A percentile compares a stretch with the other conserved stretches of the same genome.
phyloP scores from a whole-genome alignment of 2,797 vertebrate species.

The Pelochelys cantorii region DNA sequence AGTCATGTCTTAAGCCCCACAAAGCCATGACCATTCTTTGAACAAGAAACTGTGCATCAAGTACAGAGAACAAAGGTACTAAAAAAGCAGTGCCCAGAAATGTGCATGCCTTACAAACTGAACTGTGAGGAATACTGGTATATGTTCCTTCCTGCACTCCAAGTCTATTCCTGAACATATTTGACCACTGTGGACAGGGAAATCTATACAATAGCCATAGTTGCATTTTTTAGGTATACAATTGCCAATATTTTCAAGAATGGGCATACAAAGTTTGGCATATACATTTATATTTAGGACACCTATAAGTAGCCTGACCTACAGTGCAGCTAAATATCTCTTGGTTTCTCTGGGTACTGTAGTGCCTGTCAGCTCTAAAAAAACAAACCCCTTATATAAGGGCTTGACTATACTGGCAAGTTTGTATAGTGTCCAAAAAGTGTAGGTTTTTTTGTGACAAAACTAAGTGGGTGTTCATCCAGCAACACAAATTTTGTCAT shows the following conservation, averaged over 20 bases:
- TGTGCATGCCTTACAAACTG: background rate
- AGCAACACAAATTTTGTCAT: too few species aligned
- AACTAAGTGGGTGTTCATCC: too few species aligned
- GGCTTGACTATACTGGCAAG: too few species aligned
- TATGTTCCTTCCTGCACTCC: background rate
- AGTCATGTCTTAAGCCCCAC: background rate
- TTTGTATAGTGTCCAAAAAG: too few species aligned
- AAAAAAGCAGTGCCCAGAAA: background rate
- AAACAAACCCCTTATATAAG: background rate
- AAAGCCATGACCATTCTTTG: background rate
- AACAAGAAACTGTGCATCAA: background rate
- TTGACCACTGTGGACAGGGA: background rate
- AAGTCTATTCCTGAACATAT: background rate
- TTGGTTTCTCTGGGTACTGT: background rate
- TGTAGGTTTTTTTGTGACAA: too few species aligned
- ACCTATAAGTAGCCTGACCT: background rate
- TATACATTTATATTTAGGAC: background rate
- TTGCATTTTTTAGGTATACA: background rate
- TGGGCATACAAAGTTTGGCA: background rate
- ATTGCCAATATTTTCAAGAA: background rate
- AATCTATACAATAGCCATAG: background rate
- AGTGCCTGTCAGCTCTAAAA: rapidly evolving
- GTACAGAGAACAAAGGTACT: background rate
- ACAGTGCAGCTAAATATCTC: background rate
- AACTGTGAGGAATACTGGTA: background rate